Conservation (phyloP, 2,797 vertebrate genomes). For the Molossus molossus region DNA sequence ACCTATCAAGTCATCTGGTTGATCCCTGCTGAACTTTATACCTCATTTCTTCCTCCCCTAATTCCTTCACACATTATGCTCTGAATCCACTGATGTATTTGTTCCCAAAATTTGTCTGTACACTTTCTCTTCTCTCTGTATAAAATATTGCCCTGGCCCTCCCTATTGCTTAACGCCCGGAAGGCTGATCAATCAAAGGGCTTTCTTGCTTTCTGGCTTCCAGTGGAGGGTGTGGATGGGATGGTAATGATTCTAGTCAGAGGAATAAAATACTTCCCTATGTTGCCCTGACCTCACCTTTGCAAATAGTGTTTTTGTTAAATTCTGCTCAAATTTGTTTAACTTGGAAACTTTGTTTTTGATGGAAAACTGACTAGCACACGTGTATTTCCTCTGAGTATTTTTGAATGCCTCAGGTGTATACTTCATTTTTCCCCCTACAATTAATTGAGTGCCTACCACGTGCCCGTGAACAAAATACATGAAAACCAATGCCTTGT, state of each 20-base stretch:
- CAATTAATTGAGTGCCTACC: conserved; percentile 51
- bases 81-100: neutral
- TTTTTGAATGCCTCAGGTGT: conserved; percentile 62
- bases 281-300: neutral
- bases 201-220: neutral
- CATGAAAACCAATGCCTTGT: neutral
- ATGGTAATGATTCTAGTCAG: neutral
- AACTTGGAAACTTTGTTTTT: conserved; percentile 62
- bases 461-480: conserved; percentile 42
- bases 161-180: neutral
- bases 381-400: conserved; percentile 61
- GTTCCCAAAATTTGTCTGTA: neutral
- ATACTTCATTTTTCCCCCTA: conserved; percentile 43
- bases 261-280: neutral
- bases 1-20: conserved; percentile 18
- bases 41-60: neutral
- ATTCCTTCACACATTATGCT: neutral
- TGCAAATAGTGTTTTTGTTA: conserved; percentile 39
- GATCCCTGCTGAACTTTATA: neutral
- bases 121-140: neutral
- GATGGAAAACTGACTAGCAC: conserved; percentile 45
- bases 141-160: neutral
- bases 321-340: conserved; percentile 63
- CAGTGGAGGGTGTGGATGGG: neutral
- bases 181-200: neutral